These are phyloP conservation scores for Drosophila kanapiae DNA, from an alignment of 1,140 invertebrate species.

Conservation along the genomic window DNA sequence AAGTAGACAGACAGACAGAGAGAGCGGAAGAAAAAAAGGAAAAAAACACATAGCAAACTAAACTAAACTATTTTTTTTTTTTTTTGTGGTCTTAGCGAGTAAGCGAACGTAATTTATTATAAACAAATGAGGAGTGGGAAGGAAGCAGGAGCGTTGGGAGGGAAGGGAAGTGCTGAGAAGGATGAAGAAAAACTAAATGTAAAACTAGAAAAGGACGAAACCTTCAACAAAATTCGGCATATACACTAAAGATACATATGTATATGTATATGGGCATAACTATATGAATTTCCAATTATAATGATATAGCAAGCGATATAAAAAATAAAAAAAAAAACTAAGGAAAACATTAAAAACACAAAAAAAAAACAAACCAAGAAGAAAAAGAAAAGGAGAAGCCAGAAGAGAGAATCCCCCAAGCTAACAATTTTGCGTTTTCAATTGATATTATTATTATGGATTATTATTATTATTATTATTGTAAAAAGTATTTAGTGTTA, in stretches of 20 bases:
- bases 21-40: background rate
- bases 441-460: conserved; percentile 58
- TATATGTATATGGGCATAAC: conserved; percentile 41
- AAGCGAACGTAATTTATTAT: conserved; percentile 78
- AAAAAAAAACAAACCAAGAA: background rate
- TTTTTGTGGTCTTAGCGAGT: conserved; percentile 74
- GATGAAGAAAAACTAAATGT: conserved; percentile 60
- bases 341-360: conserved; percentile 15
- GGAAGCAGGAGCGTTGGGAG: conserved; percentile 1
- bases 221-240: conserved; percentile 47
- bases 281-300: conserved; percentile 56
- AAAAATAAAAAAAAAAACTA: conserved; percentile 9
- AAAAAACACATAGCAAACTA: conserved; percentile 61
- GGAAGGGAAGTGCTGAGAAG: conserved; percentile 23
- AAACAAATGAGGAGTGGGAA: conserved; percentile 54
- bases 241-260: conserved; percentile 19
- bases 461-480: conserved; percentile 75
- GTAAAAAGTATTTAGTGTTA: conserved; percentile 84
- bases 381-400: background rate
- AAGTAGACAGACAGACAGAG: background rate
- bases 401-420: conserved; percentile 26
- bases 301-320: conserved; percentile 48
- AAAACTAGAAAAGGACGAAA: conserved; percentile 69
- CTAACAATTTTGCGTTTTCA: conserved; percentile 65
- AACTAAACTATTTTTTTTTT: conserved; percentile 73